Evolutionary conservation across 2,797 vertebrate genomes (phyloP), one percentile per base, ranked within the genome.

Genomic region (Esox masquinongy): DNA sequence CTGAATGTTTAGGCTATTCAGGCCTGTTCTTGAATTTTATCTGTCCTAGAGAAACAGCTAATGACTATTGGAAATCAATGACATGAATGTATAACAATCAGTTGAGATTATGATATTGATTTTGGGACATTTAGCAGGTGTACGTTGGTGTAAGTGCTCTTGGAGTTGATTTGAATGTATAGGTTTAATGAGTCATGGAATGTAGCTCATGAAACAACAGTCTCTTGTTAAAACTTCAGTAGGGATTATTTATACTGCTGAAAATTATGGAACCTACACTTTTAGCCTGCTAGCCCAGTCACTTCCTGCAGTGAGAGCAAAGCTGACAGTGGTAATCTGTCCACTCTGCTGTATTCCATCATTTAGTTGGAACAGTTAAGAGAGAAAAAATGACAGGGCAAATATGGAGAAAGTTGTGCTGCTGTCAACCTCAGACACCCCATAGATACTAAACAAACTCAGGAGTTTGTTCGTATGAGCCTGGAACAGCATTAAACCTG

Each of bases 361-460:
- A n/a, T n/a, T 22, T 11, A 59, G 3, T 31, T 67, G 64, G 31
- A 67, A 29, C 31, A 16, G 15, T 29, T 16, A 26, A 15, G 17
- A 31, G 47, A 29, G 16, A 51, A 19, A 15, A 53, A 49, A 6
- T 24, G 16, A 49, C 39, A 47, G n/a, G 64, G 31, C 7, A 31
- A 67, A 67, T 67, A 36, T 16, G 29, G 14, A 67, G 64, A 31
- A 17, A 19, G 49, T 17, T 74, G 53, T 68, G 59, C 49, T 70
- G 51, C 64, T 76, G 75, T 76, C 77, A 82, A 68, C 53, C 36
- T 39, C 71, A 53, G 66, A 34, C 64, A 61, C 74, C 71, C 59
- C 22, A 61, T 53, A 70, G 80, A 80, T 53, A 73, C 47, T 83
- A 76, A 87, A 81, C 79, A 79, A 77, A 77, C 77, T 34, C 51